Evolutionary conservation across 2,888 invertebrate genomes (phyloP).

Genomic region (Doris montereyensis): DNA sequence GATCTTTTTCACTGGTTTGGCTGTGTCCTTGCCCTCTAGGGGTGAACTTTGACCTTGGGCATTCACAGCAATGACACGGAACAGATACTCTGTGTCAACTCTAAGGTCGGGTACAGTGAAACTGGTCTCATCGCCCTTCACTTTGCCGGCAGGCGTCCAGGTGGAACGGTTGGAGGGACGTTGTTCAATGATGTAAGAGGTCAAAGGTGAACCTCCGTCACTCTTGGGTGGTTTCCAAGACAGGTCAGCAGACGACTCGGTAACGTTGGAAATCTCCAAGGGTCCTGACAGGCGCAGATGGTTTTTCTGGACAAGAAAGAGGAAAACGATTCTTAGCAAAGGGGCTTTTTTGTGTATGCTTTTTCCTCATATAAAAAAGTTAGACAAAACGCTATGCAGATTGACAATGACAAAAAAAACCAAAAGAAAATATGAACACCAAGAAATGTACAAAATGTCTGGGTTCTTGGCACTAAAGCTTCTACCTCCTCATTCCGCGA

Average conservation of each 20-base stretch:
- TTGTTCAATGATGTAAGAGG: slow-evolving; percentile 61
- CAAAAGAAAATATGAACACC: too few species aligned
- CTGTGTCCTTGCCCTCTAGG: slow-evolving; percentile 53
- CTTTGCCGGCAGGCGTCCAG: slow-evolving; percentile 54
- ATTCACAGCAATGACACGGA: slow-evolving; percentile 89
- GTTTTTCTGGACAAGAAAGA: slow-evolving; percentile 41
- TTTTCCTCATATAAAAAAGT: too few species aligned
- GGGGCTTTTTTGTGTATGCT: too few species aligned
- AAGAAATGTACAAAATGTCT: too few species aligned
- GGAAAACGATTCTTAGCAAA: too few species aligned
- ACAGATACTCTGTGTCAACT: slow-evolving; percentile 79
- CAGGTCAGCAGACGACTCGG: slow-evolving; percentile 58
- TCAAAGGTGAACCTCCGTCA: slow-evolving; percentile 67
- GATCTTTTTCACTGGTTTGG: slow-evolving; percentile 61
- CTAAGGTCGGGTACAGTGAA: slow-evolving; percentile 56
- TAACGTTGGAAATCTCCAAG: slow-evolving; percentile 50
- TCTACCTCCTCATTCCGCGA: too few species aligned
- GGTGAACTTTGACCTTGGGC: slow-evolving; percentile 89
- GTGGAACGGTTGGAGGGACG: slow-evolving; percentile 66
- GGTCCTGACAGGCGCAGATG: slow-evolving; percentile 84
- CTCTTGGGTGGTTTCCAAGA: slow-evolving; percentile 70
- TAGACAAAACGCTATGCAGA: too few species aligned
- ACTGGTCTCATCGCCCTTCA: slow-evolving; percentile 48
- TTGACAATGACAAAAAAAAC: too few species aligned
- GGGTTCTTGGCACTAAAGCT: too few species aligned